Evolutionary conservation across 2,888 invertebrate genomes (phyloP).

Genomic region (Melinaea menophilus): DNA sequence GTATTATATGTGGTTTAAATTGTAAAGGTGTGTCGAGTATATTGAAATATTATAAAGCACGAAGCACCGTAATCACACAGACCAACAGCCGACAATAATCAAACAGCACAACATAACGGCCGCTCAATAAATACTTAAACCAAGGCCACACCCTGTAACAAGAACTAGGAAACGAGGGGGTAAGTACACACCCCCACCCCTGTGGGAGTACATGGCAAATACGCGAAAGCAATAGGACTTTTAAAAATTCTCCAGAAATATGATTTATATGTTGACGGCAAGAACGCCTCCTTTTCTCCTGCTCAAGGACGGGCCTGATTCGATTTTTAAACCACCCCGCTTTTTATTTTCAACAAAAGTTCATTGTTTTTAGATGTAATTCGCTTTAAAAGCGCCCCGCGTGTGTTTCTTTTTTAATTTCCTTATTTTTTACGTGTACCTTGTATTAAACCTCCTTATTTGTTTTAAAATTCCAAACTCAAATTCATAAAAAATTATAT

Average conservation of each 20-base stretch:
- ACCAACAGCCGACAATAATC: not conserved
- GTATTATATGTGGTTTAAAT: too few species aligned
- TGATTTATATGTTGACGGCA: conserved; percentile 78
- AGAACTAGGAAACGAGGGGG: conserved; percentile 77
- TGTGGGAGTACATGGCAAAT: conserved; percentile 77
- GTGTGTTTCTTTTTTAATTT: conserved; percentile 21
- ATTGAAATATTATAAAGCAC: too few species aligned
- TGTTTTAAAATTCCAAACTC: too few species aligned
- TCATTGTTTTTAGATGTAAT: conserved; percentile 38
- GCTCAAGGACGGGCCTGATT: conserved; percentile 75
- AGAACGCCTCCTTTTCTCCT: conserved; percentile 65
- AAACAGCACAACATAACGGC: conserved; percentile 11
- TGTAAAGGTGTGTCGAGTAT: too few species aligned
- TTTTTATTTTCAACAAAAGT: conserved; percentile 32
- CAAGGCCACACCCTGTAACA: conserved; percentile 50
- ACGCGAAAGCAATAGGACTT: conserved; percentile 79
- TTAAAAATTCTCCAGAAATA: conserved; percentile 79
- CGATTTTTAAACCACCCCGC: conserved; percentile 74
- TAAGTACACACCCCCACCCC: conserved; percentile 70
- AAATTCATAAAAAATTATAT: too few species aligned
- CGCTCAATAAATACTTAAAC: conserved; percentile 23
- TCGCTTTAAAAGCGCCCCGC: conserved; percentile 16
- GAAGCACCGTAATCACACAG: not conserved
- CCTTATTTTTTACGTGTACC: conserved; percentile 15
- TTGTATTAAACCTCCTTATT: conserved; percentile 10